phyloP scores from a whole-genome alignment of 2,797 vertebrate species.

The Buphagus erythrorhynchus region DNA sequence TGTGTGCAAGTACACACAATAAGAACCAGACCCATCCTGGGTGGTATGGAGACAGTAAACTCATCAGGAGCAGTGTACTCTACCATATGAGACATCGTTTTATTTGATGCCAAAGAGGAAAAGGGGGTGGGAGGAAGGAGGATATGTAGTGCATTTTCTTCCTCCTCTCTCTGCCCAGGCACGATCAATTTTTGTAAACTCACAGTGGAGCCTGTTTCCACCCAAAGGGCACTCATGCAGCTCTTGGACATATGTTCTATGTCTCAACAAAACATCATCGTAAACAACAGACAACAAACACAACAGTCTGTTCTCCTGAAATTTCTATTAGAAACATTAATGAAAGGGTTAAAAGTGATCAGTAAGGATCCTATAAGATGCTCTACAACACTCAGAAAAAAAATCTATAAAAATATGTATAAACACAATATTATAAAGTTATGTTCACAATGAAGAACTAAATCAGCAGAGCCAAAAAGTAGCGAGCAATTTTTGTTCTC shows the following conservation, averaged over 20 bases:
- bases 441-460: neutral
- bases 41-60: slow-evolving; percentile 67
- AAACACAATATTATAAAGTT: neutral
- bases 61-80: slow-evolving; percentile 15
- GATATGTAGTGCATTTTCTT: neutral
- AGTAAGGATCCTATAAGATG: neutral
- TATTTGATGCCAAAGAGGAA: slow-evolving; percentile 64
- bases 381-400: neutral
- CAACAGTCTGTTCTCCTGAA: neutral
- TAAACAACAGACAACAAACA: neutral
- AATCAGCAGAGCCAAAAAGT: neutral
- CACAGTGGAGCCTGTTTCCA: slow-evolving; percentile 9
- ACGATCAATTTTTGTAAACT: neutral
- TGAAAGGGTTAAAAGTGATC: neutral
- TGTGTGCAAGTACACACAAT: slow-evolving; percentile 7
- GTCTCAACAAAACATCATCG: neutral
- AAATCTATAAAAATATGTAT: neutral
- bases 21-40: slow-evolving; percentile 71
- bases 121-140: neutral
- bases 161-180: slow-evolving; percentile 33
- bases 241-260: neutral
- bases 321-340: neutral
- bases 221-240: neutral
- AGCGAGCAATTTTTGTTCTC: neutral
- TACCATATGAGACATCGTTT: slow-evolving; percentile 30